phyloP scores from a whole-genome alignment of 2,797 vertebrate genomes.

The Lagodon rhomboides region DNA sequence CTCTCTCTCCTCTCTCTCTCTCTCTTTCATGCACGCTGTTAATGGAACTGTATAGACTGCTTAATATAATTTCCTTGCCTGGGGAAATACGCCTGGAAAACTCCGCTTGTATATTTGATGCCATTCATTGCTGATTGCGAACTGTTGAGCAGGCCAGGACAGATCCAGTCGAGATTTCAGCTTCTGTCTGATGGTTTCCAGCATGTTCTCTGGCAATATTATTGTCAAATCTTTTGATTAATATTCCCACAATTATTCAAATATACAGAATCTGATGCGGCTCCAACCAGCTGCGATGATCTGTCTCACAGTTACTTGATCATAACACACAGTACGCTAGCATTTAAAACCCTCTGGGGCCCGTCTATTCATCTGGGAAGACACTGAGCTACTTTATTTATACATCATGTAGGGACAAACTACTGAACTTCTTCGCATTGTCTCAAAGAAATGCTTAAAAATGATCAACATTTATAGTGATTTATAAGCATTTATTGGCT shows the following conservation, averaged over 20 bases:
- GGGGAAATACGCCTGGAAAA: slow-evolving; percentile 55
- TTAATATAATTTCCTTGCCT: slow-evolving; percentile 57
- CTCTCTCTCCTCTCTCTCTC: slow-evolving; percentile 8
- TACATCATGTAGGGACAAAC: neutral
- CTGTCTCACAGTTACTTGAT: slow-evolving; percentile 12
- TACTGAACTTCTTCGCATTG: neutral
- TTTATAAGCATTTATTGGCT: neutral
- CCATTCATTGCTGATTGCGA: slow-evolving; percentile 50
- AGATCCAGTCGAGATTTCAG: slow-evolving; percentile 22
- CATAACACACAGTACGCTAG: slow-evolving; percentile 3
- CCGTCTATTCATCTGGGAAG: slow-evolving; percentile 1
- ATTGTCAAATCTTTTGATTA: slow-evolving; percentile 14
- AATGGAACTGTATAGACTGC: slow-evolving; percentile 65
- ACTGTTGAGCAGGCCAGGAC: slow-evolving; percentile 32
- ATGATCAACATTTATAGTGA: neutral
- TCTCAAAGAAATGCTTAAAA: neutral
- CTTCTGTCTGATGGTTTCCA: slow-evolving; percentile 16
- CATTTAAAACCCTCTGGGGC: slow-evolving; percentile 27
- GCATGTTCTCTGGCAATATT: slow-evolving; percentile 3
- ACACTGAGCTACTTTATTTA: slow-evolving; percentile 15
- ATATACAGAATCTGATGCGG: slow-evolving; percentile 2
- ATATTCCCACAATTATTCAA: slow-evolving; percentile 8
- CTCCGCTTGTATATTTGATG: slow-evolving; percentile 47
- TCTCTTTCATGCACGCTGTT: slow-evolving; percentile 44
- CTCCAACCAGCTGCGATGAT: slow-evolving; percentile 5